Evolutionary conservation across 2,888 invertebrate genomes (phyloP).

Genomic region (Dolomedes plantarius): DNA sequence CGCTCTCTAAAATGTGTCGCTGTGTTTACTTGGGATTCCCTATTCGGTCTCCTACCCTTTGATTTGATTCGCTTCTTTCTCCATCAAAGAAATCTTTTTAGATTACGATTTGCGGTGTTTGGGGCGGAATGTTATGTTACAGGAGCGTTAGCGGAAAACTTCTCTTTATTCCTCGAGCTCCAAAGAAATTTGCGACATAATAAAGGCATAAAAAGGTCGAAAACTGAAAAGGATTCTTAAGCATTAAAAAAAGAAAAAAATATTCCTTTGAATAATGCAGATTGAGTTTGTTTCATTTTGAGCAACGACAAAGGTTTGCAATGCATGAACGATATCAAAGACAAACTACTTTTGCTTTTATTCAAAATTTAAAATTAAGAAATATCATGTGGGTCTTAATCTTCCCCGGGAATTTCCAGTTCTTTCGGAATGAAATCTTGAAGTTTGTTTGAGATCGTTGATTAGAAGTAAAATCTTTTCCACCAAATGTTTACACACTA

Average conservation of each 20-base stretch:
- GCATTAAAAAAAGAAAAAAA: too few relatives aligned
- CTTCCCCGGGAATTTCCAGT: too few relatives aligned
- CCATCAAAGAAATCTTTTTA: conserved; percentile 40
- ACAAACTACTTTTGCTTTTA: not conserved
- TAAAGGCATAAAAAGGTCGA: not conserved
- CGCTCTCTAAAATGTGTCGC: conserved; percentile 33
- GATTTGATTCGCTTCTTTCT: conserved; percentile 2
- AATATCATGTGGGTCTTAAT: not conserved
- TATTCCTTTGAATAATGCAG: not conserved
- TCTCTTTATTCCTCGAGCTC: not conserved
- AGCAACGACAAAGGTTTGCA: not conserved
- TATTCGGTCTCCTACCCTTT: conserved; percentile 40
- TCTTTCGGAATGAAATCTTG: too few relatives aligned
- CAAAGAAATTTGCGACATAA: not conserved
- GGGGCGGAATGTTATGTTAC: not conserved
- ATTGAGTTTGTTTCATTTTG: too few relatives aligned
- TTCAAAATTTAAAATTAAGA: not conserved
- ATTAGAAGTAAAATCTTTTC: too few relatives aligned
- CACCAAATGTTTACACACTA: too few relatives aligned
- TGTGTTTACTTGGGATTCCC: conserved; percentile 42
- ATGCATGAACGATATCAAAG: not conserved
- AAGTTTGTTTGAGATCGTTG: too few relatives aligned
- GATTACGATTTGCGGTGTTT: not conserved
- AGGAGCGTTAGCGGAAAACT: not conserved
- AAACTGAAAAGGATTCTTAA: not conserved